Evolutionary conservation across 2,797 vertebrate genomes (phyloP).

Genomic region (Triplophysa yarkandensis): DNA sequence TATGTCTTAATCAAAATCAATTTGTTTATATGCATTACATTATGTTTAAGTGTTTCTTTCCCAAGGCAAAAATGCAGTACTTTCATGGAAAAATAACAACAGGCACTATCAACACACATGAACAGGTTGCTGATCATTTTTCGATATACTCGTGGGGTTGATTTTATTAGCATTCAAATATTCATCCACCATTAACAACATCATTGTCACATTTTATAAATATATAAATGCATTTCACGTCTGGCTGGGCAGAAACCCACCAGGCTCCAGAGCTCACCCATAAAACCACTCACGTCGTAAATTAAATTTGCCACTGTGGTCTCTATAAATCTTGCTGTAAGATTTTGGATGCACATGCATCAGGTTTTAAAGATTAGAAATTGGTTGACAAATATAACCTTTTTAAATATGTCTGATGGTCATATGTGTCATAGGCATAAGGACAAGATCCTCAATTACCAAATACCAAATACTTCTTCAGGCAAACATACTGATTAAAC

Average conservation of each 20-base stretch:
- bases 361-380: background rate
- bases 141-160: slow-evolving; percentile 13
- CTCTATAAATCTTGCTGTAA: background rate
- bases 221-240: slow-evolving; percentile 37
- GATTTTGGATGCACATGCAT: background rate
- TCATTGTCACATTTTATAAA: slow-evolving; percentile 48
- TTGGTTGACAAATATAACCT: background rate
- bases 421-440: background rate
- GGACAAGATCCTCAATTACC: background rate
- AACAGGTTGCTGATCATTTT: no score
- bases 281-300: slow-evolving; percentile 8
- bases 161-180: slow-evolving; percentile 48
- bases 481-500: slow-evolving; percentile 6
- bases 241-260: slow-evolving; percentile 40
- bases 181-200: slow-evolving; percentile 43
- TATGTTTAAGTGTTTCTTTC: background rate
- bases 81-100: slow-evolving; percentile 22
- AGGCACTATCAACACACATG: background rate
- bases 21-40: background rate
- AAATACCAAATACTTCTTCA: slow-evolving; percentile 7
- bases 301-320: slow-evolving; percentile 7
- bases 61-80: background rate
- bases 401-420: background rate
- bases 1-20: slow-evolving; percentile 22
- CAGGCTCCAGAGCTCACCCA: slow-evolving; percentile 8